Conservation (phyloP, 2,113 vertebrate species). For the Oryctolagus cuniculus region DNA sequence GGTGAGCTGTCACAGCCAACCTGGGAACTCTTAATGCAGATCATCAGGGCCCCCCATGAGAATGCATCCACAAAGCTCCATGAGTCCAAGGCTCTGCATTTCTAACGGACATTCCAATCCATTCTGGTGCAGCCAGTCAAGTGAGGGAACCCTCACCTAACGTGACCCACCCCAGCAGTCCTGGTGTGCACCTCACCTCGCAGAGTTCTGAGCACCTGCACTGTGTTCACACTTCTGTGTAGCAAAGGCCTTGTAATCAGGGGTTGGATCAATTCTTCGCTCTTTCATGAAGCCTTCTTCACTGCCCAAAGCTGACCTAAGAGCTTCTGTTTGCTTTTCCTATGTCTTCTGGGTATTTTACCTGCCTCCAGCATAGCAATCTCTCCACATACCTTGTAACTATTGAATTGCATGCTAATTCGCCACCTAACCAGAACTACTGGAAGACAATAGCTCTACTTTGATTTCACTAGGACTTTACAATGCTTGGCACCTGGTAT, state of each 20-base stretch:
- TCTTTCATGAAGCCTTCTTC: neutral
- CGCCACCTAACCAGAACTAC: neutral
- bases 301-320: neutral
- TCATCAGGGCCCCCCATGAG: no score
- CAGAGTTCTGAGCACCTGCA: neutral
- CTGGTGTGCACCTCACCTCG: neutral
- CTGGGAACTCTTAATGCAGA: neutral
- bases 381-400: neutral
- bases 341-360: neutral
- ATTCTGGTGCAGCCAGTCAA: neutral
- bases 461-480: neutral
- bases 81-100: constrained; percentile 19
- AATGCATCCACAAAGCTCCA: neutral
- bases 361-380: neutral
- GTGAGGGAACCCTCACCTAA: neutral
- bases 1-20: neutral
- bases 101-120: neutral
- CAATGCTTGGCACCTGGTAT: neutral
- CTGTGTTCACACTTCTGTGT: neutral
- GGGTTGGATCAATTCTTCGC: neutral
- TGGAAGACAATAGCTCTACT: neutral
- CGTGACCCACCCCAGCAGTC: neutral
- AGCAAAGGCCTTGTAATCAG: neutral
- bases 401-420: neutral
- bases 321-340: neutral